Evolutionary conservation across 2,113 vertebrate species (phyloP), one percentile per base, ranked within the genome.

Genomic region (Pterocles burchelli): DNA sequence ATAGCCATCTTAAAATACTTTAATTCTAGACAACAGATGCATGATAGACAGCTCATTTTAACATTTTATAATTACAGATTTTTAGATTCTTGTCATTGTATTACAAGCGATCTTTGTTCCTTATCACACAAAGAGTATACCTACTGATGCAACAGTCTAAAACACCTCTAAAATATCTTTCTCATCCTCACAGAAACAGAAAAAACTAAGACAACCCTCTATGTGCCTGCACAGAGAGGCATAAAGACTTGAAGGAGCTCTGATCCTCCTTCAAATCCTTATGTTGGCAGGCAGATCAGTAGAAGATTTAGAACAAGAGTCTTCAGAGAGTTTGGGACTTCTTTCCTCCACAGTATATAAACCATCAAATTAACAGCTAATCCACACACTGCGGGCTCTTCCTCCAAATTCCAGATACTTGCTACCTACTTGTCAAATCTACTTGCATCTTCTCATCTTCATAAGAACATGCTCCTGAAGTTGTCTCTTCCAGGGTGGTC

Each of bases 201-300:
- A 67, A 76, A 70, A n/a, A 7, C 10, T 34, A 31, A 63, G 33
- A 51, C 10, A 51, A 52, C 9, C 13, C 8, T 43, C 41, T 36
- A 13, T 14, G 54, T 33, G 17, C 11, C 33, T 34, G 15, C 24
- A 61, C 0, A 0, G 13, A 46, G 7, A 85, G 9, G 21, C 29
- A 76, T 38, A 62, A 46, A 54, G 19, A 18, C 13, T 41, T 17
- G 13, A 63, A 84, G 51, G 29, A 43, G 19, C 29, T 93, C 36
- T 54, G 38, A 58, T 57, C 20, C 17, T 26, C 48, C 74, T 81
- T 62, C 65, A 72, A 54, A 85, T 62, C 36, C 19, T 68, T 52
- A 41, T 3, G 5, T 41, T 31, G 7, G 48, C 33, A 88, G 20
- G 14, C 6, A 76, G 59, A 76, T 41, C 38, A 85, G 45, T 6